A percentile compares a stretch with the other conserved stretches of the same genome.
Conservation (phyloP, 2,113 vertebrate genomes). For the Motacilla alba region DNA sequence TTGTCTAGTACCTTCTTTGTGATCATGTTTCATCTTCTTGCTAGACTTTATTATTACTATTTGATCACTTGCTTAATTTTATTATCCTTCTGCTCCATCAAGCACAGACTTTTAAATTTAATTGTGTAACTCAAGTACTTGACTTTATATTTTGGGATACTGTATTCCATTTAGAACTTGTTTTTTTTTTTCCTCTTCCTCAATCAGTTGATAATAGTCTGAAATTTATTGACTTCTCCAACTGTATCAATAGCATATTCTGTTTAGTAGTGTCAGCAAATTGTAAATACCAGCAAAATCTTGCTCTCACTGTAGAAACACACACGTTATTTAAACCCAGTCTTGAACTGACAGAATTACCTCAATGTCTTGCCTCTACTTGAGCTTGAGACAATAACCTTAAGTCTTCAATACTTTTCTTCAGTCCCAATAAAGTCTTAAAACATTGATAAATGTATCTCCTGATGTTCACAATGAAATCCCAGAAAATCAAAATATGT, state of each 20-base stretch:
- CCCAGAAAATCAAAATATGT: not conserved
- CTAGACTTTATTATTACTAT: not conserved
- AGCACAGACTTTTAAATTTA: not conserved
- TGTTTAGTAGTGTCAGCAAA: not conserved
- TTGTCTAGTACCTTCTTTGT: not conserved
- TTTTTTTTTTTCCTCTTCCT: not conserved
- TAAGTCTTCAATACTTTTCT: not conserved
- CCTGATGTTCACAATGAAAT: not conserved
- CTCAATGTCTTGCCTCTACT: not conserved
- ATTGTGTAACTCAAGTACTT: not conserved
- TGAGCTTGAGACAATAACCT: not conserved
- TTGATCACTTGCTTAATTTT: constrained; percentile 5
- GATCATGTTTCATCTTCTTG: not conserved
- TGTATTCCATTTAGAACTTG: not conserved
- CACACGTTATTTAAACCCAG: not conserved
- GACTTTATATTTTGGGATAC: not conserved
- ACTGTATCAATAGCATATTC: not conserved
- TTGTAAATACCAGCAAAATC: not conserved
- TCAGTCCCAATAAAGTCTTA: not conserved
- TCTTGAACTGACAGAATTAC: not conserved
- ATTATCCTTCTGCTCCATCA: not conserved
- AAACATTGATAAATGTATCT: not conserved
- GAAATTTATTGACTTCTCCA: not conserved
- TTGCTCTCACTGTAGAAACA: not conserved
- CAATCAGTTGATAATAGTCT: constrained; percentile 4